Evolutionary conservation across 2,113 vertebrate genomes (phyloP), one percentile per base, ranked within the genome.

Genomic region (Monopterus albus): DNA sequence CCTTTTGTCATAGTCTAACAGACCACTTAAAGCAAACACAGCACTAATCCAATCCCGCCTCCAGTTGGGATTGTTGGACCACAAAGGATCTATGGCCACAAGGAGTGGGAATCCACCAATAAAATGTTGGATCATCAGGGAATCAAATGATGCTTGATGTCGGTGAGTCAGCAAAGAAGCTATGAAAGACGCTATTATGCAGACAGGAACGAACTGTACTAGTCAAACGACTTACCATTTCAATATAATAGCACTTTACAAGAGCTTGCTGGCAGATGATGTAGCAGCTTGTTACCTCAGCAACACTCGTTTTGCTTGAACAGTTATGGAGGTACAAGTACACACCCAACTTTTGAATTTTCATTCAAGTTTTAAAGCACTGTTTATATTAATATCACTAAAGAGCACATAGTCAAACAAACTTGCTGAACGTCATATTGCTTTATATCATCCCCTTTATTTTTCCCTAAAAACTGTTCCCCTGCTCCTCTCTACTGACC

Each of bases 31-130:
- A 68, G 52, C 62, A 58, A 71, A 61, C 15, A 13, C 58, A 51
- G 57, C 51, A 21, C 51, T 80, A 78, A 81, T 85, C 75, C 53
- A 60, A 67, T 64, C 51, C 70, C 56, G 55, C 47, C 82, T 79
- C 47, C 65, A 84, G 73, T 49, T 66, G 23, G 70, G 28, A 82
- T 68, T 40, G 67, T 61, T 71, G 56, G 49, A 79, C 46, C 68
- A n/a, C 31, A 74, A 55, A 63, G 55, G 78, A 80, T 72, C 63
- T 53, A 25, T 33, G 55, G 26, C 67, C 81, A 59, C 58, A 31
- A 65, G 60, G 49, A 72, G 55, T 29, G 56, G 68, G 72, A 71
- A 73, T 82, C 72, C 57, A 69, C 61, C 55, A 65, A 64, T 36
- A 58, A 60, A 11, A 78, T 60, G 50, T 40, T 51, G 50, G 57